Evolutionary conservation across 2,888 invertebrate species (phyloP), one percentile per base, ranked within the genome.

Genomic region (Eupithecia exiguata): DNA sequence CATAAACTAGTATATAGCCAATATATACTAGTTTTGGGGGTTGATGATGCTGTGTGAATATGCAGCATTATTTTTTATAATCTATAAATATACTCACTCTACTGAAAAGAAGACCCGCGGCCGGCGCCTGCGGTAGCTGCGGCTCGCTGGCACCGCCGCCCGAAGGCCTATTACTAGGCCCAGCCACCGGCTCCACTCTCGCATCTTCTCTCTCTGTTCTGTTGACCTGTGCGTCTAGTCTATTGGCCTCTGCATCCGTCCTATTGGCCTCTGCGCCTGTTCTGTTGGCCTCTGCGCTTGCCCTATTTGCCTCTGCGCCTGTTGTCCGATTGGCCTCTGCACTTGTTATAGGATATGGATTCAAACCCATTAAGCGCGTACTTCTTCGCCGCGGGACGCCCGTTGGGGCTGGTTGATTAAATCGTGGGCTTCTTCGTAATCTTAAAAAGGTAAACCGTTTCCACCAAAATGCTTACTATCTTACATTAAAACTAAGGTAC

Each of bases 51-150:
- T 30, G 30, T 30, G 36, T 9, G 36, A 36, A 36, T 36, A 36
- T 36, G 4, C 36, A 36, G 36, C 5, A 36, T 7, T 36, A 36
- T 7, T 38, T 38, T 10, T 10, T 38, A 38, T 38, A 9, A 38
- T 38, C 38, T 38, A 38, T 10, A 46, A 46, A 46, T n/a, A 30
- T 81, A 82, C 81, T 79, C 81, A 85, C 83, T 79, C 79, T 82
- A n/a, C 76, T 76, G 25, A 80, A 79, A 38, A 83, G 72, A 30
- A 62, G 75, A 0, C 76, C 74, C 3, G 69, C 74, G 12, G 74
- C 73, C 21, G 38, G n/a, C 9, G 5, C 65, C 5, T 40, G 36
- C 4, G 10, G 25, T n/a, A 3, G 21, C 9, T 65, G 25, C 36
- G 9, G 21, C 9, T 65, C 36, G 30, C 72, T 71, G 35, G 79